Evolutionary conservation across 2,113 vertebrate species (phyloP).

Genomic region (Genyomyrus donnyi): DNA sequence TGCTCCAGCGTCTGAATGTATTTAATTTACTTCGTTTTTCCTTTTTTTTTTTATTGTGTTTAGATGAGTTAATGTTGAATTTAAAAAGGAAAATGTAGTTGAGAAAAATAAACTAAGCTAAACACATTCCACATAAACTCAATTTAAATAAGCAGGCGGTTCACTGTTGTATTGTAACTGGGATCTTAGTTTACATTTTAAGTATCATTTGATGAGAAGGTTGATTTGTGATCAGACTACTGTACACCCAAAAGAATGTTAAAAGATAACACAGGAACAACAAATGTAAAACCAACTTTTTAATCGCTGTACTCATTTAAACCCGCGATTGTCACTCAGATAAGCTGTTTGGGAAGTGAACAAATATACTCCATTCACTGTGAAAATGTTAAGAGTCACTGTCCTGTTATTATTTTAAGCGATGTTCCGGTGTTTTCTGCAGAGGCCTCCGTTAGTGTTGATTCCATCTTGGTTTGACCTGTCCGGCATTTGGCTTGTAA

Average conservation of each 20-base stretch:
- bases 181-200: neutral
- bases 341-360: neutral
- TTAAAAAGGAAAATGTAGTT: neutral
- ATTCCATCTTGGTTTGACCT: neutral
- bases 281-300: neutral
- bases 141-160: neutral
- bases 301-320: neutral
- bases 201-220: neutral
- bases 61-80: neutral
- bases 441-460: neutral
- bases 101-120: neutral
- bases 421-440: neutral
- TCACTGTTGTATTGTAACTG: neutral
- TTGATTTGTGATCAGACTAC: neutral
- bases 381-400: neutral
- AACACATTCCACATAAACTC: neutral
- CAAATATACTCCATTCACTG: neutral
- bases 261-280: neutral
- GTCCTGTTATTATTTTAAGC: neutral
- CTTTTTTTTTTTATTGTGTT: neutral
- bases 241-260: neutral
- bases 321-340: neutral
- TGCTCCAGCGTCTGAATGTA: neutral
- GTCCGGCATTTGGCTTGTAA: neutral
- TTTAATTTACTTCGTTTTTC: neutral